Conservation (phyloP, 30 jellyfish, hydroid and myxozoan species). For the Catostylus mosaicus region DNA sequence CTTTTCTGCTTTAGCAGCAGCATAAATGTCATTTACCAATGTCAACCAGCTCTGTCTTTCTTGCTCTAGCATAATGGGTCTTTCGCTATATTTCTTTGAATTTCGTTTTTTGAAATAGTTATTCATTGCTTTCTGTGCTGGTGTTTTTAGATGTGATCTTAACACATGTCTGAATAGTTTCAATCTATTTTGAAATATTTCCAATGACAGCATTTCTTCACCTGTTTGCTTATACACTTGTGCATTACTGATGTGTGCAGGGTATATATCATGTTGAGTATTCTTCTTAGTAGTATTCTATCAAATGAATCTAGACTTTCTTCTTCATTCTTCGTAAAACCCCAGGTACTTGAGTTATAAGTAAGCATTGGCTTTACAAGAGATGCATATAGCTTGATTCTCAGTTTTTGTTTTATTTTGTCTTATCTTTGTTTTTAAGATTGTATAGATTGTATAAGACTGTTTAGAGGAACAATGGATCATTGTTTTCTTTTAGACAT, state of each 20-base stretch:
- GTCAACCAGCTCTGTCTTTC: no score
- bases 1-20: no score
- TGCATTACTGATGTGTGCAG: conserved; percentile 2
- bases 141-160: conserved; percentile 27
- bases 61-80: no score
- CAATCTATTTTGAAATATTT: background rate
- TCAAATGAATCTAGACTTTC: conserved; percentile 15
- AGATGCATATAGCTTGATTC: background rate
- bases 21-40: no score
- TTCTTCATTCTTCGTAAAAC: background rate
- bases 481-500: conserved; percentile 52
- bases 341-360: conserved; percentile 43
- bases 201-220: background rate
- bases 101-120: no score
- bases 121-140: conserved; percentile 1
- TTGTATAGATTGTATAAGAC: conserved; percentile 31
- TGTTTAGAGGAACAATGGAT: conserved; percentile 52
- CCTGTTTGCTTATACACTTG: conserved; percentile 6
- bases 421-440: no score
- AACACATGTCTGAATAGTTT: conserved; percentile 3
- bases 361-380: conserved; percentile 45
- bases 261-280: conserved; percentile 4
- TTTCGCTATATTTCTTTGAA: no score
- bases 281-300: background rate
- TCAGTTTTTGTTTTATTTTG: conserved; percentile 43